A percentile compares a stretch with the other conserved stretches of the same genome.
phyloP scores from a whole-genome alignment of 2,888 invertebrate species.

The Volucella inflata region DNA sequence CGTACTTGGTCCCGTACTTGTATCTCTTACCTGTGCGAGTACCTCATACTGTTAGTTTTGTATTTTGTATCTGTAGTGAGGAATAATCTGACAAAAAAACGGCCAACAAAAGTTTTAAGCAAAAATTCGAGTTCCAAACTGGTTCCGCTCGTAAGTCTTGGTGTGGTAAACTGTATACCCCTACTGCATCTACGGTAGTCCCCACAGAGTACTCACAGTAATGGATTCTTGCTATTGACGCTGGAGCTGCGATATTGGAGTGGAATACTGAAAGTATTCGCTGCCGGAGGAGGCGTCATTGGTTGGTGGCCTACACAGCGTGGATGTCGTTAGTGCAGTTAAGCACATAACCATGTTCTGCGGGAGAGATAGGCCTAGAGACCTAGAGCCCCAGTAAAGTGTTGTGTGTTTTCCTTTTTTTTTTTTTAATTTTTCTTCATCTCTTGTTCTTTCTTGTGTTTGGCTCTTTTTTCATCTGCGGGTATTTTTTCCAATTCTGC shows the following conservation, averaged over 20 bases:
- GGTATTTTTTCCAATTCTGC: slow-evolving; percentile 43
- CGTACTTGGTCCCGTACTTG: slow-evolving; percentile 2
- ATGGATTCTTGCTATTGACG: slow-evolving; percentile 37
- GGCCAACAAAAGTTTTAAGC: slow-evolving; percentile 54
- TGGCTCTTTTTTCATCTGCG: slow-evolving; percentile 29
- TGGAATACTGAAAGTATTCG: neutral
- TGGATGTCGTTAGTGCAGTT: slow-evolving; percentile 54
- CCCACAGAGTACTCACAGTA: neutral
- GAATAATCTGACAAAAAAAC: slow-evolving; percentile 43
- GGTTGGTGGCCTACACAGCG: slow-evolving; percentile 6
- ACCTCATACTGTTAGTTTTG: neutral
- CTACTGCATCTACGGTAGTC: slow-evolving; percentile 8
- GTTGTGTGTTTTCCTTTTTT: slow-evolving; percentile 28
- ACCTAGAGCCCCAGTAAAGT: slow-evolving; percentile 72
- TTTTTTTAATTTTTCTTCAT: neutral
- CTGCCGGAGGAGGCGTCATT: slow-evolving; percentile 57
- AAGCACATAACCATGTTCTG: slow-evolving; percentile 71
- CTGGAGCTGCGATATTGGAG: slow-evolving; percentile 6
- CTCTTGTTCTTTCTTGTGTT: too few species aligned
- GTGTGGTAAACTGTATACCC: slow-evolving; percentile 29
- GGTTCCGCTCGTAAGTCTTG: slow-evolving; percentile 58
- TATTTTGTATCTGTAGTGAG: slow-evolving; percentile 23
- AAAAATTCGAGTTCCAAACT: slow-evolving; percentile 38
- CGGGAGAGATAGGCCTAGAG: slow-evolving; percentile 65
- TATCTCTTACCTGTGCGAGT: too few species aligned